These are phyloP conservation scores for Genyomyrus donnyi DNA, from an alignment of 2,113 vertebrate species.

Conservation along the genomic window DNA sequence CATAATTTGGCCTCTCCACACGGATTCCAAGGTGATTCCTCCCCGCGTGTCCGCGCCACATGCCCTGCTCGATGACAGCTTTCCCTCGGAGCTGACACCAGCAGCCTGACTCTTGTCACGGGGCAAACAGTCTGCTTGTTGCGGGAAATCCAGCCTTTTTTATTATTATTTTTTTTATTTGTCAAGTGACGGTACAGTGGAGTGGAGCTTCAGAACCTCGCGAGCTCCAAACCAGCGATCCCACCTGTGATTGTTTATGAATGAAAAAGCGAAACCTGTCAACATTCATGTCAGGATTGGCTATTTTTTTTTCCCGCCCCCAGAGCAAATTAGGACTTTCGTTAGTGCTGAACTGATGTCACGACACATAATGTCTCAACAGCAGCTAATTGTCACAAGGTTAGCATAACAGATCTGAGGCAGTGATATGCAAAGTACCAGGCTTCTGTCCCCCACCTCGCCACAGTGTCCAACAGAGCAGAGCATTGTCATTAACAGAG, in stretches of 20 bases:
- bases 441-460: constrained; percentile 47
- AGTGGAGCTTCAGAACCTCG: not conserved
- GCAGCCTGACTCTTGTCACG: not conserved
- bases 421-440: constrained; percentile 73
- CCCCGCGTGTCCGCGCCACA: not conserved
- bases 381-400: constrained; percentile 74
- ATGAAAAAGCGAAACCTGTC: constrained; percentile 56
- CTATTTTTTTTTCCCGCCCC: constrained; percentile 59
- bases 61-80: not conserved
- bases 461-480: constrained; percentile 47
- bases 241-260: not conserved
- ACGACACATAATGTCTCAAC: constrained; percentile 67
- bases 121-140: not conserved
- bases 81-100: not conserved
- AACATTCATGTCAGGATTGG: constrained; percentile 67
- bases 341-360: constrained; percentile 65
- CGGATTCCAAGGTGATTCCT: not conserved
- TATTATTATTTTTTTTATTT: not conserved
- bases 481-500: constrained; percentile 49
- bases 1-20: not conserved
- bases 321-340: constrained; percentile 70
- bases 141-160: not conserved
- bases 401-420: constrained; percentile 72
- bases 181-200: not conserved
- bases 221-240: not conserved